phyloP scores from a whole-genome alignment of 2,888 invertebrate species.

The Cremastinae sp. region DNA sequence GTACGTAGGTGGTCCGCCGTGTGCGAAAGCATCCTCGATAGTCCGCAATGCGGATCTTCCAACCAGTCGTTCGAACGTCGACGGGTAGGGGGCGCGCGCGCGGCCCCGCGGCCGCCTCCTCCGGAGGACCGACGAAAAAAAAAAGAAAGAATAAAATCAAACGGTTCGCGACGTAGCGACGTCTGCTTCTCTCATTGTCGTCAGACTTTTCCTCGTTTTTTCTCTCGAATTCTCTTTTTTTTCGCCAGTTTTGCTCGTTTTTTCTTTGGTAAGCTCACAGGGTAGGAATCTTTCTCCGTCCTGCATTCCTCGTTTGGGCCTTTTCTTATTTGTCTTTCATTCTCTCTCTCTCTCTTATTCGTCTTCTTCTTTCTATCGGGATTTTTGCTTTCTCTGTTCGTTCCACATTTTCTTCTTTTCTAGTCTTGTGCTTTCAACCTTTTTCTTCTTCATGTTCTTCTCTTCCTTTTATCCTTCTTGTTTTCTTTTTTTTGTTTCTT shows the following conservation, averaged over 20 bases:
- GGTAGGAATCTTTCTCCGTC: no score
- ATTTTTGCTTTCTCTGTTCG: no score
- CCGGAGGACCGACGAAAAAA: slow-evolving; percentile 63
- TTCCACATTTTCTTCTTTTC: no score
- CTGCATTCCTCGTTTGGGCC: no score
- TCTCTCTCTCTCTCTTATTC: no score
- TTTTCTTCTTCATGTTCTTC: no score
- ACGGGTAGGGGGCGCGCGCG: slow-evolving; percentile 29
- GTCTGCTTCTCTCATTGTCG: slow-evolving; percentile 54
- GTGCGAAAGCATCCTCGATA: slow-evolving; percentile 73
- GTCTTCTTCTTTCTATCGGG: no score
- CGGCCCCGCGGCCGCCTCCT: slow-evolving; percentile 59
- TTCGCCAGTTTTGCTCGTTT: slow-evolving; percentile 1
- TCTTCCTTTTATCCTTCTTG: no score
- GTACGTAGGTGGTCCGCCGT: slow-evolving; percentile 42
- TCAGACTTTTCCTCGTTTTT: slow-evolving; percentile 52
- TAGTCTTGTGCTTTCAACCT: no score
- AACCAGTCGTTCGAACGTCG: slow-evolving; percentile 67
- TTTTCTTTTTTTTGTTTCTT: no score
- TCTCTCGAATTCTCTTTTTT: neutral
- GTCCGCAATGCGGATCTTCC: slow-evolving; percentile 76
- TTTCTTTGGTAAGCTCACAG: no score
- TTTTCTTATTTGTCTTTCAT: no score
- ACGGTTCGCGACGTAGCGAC: slow-evolving; percentile 20
- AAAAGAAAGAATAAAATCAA: slow-evolving; percentile 62